Percentiles rank a stretch among this genome's conserved stretches.
Conservation (phyloP, 2,797 vertebrate species). For the Ambastaia sidthimunki region DNA sequence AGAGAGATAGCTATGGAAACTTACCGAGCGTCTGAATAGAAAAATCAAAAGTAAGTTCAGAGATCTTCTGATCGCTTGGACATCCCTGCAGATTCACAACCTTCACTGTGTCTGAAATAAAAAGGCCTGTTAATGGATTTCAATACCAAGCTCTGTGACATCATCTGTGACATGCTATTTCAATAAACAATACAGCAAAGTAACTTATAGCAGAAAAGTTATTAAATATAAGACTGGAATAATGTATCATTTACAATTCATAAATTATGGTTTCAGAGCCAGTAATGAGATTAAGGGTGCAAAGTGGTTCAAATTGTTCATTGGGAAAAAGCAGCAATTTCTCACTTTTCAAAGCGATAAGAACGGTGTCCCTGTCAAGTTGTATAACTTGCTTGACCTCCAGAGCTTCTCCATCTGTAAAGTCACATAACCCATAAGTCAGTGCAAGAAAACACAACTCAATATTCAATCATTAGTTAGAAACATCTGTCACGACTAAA, state of each 20-base stretch:
- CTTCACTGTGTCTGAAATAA: conserved; percentile 71
- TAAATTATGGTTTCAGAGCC: not conserved
- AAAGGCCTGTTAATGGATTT: not conserved
- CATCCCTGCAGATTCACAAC: conserved; percentile 72
- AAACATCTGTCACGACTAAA: not conserved
- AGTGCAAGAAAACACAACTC: not conserved
- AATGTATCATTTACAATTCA: not conserved
- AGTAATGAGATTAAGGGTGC: not conserved
- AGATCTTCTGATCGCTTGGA: conserved; percentile 60
- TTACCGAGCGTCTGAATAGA: conserved; percentile 78
- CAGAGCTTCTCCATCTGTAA: conserved; percentile 67
- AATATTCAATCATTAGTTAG: not conserved
- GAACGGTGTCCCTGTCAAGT: conserved; percentile 78
- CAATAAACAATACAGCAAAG: no score
- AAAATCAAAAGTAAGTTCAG: conserved; percentile 75
- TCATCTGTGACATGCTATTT: no score
- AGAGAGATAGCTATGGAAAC: conserved; percentile 45
- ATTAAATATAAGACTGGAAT: not conserved
- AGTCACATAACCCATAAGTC: conserved; percentile 34
- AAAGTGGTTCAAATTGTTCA: not conserved
- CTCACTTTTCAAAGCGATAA: conserved; percentile 78
- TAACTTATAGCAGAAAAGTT: not conserved
- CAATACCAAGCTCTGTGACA: not conserved
- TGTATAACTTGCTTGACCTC: conserved; percentile 75
- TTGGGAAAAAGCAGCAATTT: not conserved